Base-by-base conservation (phyloP, 2,797 vertebrate species). In the Mastacembelus armatus region DNA sequence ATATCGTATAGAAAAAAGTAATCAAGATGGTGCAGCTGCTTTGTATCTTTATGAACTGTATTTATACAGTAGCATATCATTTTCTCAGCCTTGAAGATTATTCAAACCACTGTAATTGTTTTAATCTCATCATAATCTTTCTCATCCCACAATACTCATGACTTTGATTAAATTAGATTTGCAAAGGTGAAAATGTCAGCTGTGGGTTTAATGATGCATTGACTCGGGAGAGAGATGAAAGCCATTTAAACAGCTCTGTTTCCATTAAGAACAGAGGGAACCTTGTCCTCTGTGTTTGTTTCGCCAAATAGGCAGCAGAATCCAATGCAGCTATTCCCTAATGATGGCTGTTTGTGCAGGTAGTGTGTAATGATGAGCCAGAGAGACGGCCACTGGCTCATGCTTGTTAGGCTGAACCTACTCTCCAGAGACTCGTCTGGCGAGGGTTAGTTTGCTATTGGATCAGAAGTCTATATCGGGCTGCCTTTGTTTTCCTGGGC, bases 361-460 rank as follows among this genome's bases (percentile, higher is more conserved):
- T 87, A 85, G 84, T 83, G 86, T 89, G 89, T 91, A 89, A 92
- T 86, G 59, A 84, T 66, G 80, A 81, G 88, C 85, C 44, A 77
- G 40, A 78, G 81, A 85, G 84, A 74, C 73, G 74, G 86, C 86
- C 62, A 81, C 85, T 71, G 83, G 84, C 86, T 87, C 84, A 30
- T 38, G 84, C 89, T 91, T 90, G 89, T 92, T 92, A 89, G 87
- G 66, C 88, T 82, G 74, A 78, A 89, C 88, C 66, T 67, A 92
- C 83, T 92, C 87, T 89, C 89, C 78, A 64, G 93, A 88, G 92
- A 93, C 92, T 87, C 80, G 85, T 89, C 82, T 85, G 74, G 78
- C 19, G 49, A 71, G 80, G 83, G 71, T 81, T 83, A 72, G 78
- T 83, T 83, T 80, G 80, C 79, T 65, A 16, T 81, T 77, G 86